Evolutionary conservation across 2,888 invertebrate species (phyloP).

Genomic region (Sminthurinus aureus): DNA sequence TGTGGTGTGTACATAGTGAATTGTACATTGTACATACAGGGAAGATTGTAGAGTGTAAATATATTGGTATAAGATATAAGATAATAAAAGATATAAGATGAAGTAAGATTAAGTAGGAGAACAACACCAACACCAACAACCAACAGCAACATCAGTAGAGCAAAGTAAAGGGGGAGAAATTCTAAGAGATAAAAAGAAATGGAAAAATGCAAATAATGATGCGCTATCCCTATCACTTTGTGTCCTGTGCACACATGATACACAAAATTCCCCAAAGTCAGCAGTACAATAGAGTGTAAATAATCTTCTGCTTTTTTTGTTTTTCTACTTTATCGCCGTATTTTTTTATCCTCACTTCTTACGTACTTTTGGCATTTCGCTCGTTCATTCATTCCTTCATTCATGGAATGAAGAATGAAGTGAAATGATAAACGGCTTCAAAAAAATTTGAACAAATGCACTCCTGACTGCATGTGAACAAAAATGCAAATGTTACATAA

Average conservation of each 20-base stretch:
- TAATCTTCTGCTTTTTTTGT: conserved; percentile 19
- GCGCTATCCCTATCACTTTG: not conserved
- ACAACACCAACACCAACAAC: not conserved
- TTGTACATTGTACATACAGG: too few species aligned
- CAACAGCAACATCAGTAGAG: not conserved
- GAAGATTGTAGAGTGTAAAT: too few species aligned
- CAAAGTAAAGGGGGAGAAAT: too few species aligned
- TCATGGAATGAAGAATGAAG: not conserved
- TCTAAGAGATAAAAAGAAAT: not conserved
- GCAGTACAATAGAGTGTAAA: conserved; percentile 19
- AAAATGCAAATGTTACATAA: not conserved
- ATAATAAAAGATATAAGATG: not conserved
- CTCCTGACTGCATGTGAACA: not conserved
- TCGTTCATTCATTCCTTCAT: not conserved
- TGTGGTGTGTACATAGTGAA: too few species aligned
- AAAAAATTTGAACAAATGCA: not conserved
- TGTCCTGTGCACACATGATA: not conserved
- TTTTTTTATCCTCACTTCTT: too few species aligned
- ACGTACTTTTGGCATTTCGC: not conserved
- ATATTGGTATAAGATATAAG: too few species aligned
- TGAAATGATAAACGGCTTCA: not conserved
- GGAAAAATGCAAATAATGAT: not conserved
- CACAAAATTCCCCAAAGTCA: conserved; percentile 12
- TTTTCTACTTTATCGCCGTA: not conserved
- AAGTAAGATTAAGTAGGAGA: not conserved